Evolutionary conservation across 2,797 vertebrate species (phyloP), one percentile per base, ranked within the genome.

Genomic region (Anisognathus igniventris): DNA sequence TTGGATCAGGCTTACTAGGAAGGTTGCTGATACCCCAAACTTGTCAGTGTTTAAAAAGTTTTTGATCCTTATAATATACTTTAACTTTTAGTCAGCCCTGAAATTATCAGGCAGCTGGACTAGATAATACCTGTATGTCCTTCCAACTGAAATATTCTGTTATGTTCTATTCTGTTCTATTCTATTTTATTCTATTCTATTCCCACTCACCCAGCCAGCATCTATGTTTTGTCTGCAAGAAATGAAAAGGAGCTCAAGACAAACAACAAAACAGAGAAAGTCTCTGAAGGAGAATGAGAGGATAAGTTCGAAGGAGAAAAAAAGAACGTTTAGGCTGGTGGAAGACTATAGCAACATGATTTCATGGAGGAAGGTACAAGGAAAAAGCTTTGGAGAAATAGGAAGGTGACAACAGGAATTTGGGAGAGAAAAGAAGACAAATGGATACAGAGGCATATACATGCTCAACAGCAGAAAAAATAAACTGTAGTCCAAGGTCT

Each of bases 131-230:
- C 17, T 22, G 12, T 44, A 42, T 5, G 14, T 58, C 7, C 14
- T 67, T 72, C 33, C 31, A 86, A 45, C 9, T 60, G 48, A 73
- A 67, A 60, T 50, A 28, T 27, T 45, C 10, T 71, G 0, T 47
- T 51, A 0, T 54, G 23, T 25, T 61, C 9, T 42, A 0, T 45
- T 50, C 8, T 56, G 9, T 33, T 21, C 0, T 37, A 8, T 57
- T 35, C 27, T 50, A 30, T 39, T 40, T 22, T 68, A 23, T 42
- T 42, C 18, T 42, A 16, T 33, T 33, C 31, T 22, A 21, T 33
- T 23, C 40, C 21, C 25, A 60, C 7, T 65, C 20, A 60, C 12
- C 1, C 0, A 17, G 9, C 2, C n/a, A 88, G 7, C 7, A 70
- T 31, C n/a, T 39, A 10, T 51, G 7, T 25, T 48, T 65, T 18